These are phyloP conservation scores for Eulithis prunata DNA, from an alignment of 2,888 invertebrate genomes.

Conservation along the genomic window DNA sequence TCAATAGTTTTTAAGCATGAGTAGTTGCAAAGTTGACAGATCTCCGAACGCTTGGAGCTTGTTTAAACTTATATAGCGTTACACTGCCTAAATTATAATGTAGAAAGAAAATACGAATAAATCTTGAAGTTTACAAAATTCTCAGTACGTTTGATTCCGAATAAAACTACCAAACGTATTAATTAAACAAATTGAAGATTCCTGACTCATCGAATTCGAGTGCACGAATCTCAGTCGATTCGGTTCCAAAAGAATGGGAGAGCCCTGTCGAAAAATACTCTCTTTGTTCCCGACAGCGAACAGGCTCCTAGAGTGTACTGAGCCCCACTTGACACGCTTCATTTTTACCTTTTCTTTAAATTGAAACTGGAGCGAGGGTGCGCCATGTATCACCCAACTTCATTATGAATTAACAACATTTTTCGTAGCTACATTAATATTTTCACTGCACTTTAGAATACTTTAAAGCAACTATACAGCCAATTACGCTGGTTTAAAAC, in stretches of 20 bases:
- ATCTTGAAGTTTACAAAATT: too few species aligned
- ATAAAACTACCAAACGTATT: constrained; percentile 31
- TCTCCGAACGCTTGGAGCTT: constrained; percentile 14
- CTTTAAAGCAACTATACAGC: constrained; percentile 29
- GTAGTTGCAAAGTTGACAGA: constrained; percentile 33
- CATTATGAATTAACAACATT: constrained; percentile 62
- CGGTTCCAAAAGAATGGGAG: constrained; percentile 60
- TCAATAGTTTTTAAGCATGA: constrained; percentile 55
- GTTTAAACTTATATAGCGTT: not conserved
- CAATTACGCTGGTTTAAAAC: constrained; percentile 25
- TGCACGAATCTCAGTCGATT: constrained; percentile 70
- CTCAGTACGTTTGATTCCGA: constrained; percentile 1
- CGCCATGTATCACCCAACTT: constrained; percentile 60
- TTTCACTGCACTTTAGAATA: constrained; percentile 31
- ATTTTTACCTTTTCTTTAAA: constrained; percentile 77
- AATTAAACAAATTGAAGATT: constrained; percentile 50
- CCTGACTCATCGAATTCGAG: constrained; percentile 54
- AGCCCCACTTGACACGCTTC: constrained; percentile 80
- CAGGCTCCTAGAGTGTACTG: constrained; percentile 70
- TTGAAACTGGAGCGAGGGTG: constrained; percentile 71
- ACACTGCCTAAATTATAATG: too few species aligned
- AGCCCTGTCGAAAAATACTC: constrained; percentile 65
- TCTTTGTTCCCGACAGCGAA: constrained; percentile 77
- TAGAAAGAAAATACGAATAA: too few species aligned
- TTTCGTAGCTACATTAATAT: constrained; percentile 48